Conservation (phyloP, 2,113 vertebrate species). For the Lycocorax pyrrhopterus region DNA sequence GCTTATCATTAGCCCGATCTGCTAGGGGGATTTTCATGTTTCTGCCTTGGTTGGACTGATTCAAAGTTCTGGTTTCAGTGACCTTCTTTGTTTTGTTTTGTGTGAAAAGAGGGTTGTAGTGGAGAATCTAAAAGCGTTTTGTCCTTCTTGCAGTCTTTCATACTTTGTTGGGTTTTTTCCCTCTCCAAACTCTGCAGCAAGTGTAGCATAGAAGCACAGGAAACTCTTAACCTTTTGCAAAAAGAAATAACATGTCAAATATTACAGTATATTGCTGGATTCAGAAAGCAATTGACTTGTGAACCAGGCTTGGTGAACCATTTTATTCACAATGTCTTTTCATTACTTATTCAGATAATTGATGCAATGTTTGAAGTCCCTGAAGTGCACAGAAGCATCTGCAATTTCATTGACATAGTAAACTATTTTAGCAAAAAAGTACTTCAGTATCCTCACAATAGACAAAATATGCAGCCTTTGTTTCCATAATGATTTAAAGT, state of each 20-base stretch:
- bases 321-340: slow-evolving; percentile 50
- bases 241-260: slow-evolving; percentile 20
- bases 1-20: neutral
- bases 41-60: neutral
- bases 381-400: slow-evolving; percentile 41
- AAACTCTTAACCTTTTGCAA: neutral
- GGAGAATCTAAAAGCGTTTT: neutral
- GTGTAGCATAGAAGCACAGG: neutral
- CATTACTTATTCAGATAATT: slow-evolving; percentile 65
- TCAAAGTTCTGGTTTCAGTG: neutral
- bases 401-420: slow-evolving; percentile 39
- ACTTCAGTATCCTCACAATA: neutral
- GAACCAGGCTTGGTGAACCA: slow-evolving; percentile 47
- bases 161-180: neutral
- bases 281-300: slow-evolving; percentile 50
- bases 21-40: neutral
- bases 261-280: slow-evolving; percentile 6
- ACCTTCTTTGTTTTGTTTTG: neutral
- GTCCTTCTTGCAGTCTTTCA: neutral
- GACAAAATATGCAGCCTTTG: neutral
- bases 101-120: neutral
- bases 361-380: slow-evolving; percentile 52
- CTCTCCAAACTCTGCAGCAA: slow-evolving; percentile 8
- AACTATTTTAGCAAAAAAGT: neutral
- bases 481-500: slow-evolving; percentile 5